Base-by-base conservation (phyloP, 2,113 vertebrate genomes). In the Pterocles gutturalis region DNA sequence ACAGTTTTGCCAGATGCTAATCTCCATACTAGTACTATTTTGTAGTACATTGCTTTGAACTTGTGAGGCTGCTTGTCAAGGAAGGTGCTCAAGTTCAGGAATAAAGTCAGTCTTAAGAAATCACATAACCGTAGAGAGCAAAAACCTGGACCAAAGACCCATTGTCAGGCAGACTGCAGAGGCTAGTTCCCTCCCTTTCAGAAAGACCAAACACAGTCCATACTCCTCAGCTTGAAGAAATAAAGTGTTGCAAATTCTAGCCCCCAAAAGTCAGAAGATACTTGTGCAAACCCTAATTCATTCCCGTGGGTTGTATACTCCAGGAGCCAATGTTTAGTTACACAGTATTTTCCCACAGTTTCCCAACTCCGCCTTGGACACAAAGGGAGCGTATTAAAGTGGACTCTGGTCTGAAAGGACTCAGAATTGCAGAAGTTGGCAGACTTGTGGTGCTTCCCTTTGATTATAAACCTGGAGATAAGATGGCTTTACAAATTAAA, bases 391-490 rank as follows among this genome's bases (percentile, higher is more conserved):
- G 26, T 51, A 17, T 34, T 77, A 25, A 75, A 78, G 10, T 1
- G 36, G 20, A n/a, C 31, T 80, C 29, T 69, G 17, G 2, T 76
- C 60, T 69, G 34, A 67, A 3, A 51, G 31, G 11, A 43, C 13
- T 70, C 38, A 58, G 14, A 79, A 0, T 45, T 0, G 0, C 49
- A 84, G n/a, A 87, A 71, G 17, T 0, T 51, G 19, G 55, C 71
- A 91, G 26, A n/a, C 25, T 13, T 24, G 24, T 20, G 36, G 17
- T 75, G 8, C 9, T 82, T 46, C 24, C 26, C 17, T 76, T 71
- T 54, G 17, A 33, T 29, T 8, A 71, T 29, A 88, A 85, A 76
- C 13, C 38, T 64, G 38, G 36, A 83, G 53, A 71, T 55, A 58
- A 79, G 15, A 6, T 25, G 26, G 17, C 14, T 45, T 31, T 64